phyloP scores from a whole-genome alignment of 2,113 vertebrate genomes.

The Pelecanus crispus region DNA sequence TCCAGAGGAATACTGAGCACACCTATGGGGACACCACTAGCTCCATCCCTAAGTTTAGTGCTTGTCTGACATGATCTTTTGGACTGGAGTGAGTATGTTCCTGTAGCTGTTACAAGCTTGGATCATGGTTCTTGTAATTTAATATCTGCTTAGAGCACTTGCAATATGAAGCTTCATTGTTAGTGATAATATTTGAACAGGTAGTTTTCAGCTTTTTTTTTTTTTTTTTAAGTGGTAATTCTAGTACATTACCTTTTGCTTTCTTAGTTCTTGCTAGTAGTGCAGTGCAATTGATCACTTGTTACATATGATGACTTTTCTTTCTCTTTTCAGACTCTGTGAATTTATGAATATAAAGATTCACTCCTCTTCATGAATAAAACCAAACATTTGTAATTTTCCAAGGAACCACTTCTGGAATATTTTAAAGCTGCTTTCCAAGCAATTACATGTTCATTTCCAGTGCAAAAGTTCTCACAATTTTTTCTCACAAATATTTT shows the following conservation, averaged over 20 bases:
- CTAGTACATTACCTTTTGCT: neutral
- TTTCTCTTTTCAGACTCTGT: neutral
- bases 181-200: neutral
- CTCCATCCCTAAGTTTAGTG: neutral
- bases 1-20: neutral
- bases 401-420: neutral
- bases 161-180: neutral
- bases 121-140: neutral
- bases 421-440: neutral
- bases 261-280: neutral
- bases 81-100: neutral
- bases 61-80: neutral
- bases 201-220: neutral
- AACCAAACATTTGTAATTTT: neutral
- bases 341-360: neutral
- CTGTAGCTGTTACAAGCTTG: neutral
- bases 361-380: neutral
- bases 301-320: neutral
- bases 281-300: neutral
- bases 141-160: neutral
- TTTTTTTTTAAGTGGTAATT: neutral
- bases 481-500: neutral
- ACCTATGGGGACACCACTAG: too few species aligned
- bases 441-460: neutral
- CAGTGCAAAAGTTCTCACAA: neutral